Base-by-base conservation (phyloP, 2,113 vertebrate genomes). In the Chionomys nivalis region DNA sequence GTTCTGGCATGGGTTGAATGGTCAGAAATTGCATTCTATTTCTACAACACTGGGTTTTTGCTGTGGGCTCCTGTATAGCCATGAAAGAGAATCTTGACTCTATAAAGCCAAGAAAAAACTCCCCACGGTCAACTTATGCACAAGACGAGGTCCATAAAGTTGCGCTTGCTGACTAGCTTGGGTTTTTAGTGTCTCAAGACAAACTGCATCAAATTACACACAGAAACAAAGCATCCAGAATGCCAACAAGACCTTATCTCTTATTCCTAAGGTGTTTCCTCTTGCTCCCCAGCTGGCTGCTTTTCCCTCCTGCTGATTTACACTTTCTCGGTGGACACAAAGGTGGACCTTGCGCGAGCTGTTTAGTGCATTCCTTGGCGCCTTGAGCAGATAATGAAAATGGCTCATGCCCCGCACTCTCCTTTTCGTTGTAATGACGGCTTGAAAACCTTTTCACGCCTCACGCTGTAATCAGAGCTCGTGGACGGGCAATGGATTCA, bases 171-270 rank as follows among this genome's bases (percentile, higher is more conserved):
- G 95, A 96, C 52, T 65, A 81, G 85, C n/a, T 75, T 68, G 47
- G 87, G 89, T 94, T 97, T 97, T 98, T 96, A 97, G 70, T 31
- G 93, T 90, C 90, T 98, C 49, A 76, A 97, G 97, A 92, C 66
- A 97, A 98, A 95, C 83, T n/a, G n/a, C 77, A 0, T 96, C 92
- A 98, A 97, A 91, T 91, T 72, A 31, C 70, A 33, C 44, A 42
- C 65, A 95, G 97, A 98, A 96, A 92, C 94, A 96, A 98, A 91
- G 83, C 93, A 87, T 79, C 52, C 31, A 2, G 4, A 52, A 0
- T 4, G 77, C 31, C n/a, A 63, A 79, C 0, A 8, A 98, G 70
- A 87, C 63, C 94, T 93, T 72, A 21, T 39, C 68, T 63, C 42
- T 79, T 73, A 94, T 95, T 96, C 95, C 55, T 92, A 55, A 93